Evolutionary conservation across 2,797 vertebrate species (phyloP), one percentile per base, ranked within the genome.

Genomic region (Siniperca obscura): DNA sequence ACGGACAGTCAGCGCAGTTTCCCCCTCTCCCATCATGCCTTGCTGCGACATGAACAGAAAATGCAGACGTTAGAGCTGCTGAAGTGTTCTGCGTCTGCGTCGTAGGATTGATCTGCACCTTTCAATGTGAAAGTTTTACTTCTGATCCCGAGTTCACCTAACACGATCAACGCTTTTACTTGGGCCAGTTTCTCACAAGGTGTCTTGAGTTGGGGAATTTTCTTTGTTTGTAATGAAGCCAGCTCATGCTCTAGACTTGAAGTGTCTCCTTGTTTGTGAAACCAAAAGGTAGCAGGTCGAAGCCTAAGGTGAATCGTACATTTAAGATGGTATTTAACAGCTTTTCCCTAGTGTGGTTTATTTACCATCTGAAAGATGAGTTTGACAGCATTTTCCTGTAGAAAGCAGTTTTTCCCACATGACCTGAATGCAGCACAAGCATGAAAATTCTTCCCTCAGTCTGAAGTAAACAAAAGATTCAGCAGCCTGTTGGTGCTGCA

Each of bases 381-480:
- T 4, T 34, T 9, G 0, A 42, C 14, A 46, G 8, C 38, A 14
- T 68, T 34, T 21, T 56, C 4, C 42, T 55, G 11, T 38, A 11
- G 16, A 56, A 53, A 25, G 6, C 22, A 7, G 42, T 74, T 74
- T 78, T 57, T 59, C 74, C 81, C 30, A 74, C 48, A 3, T 53
- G 25, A 19, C 55, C 12, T 78, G 52, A 88, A 89, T 16, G 76
- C 85, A 86, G 59, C 85, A 76, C 64, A 50, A 70, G 74, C 52
- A 55, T 61, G 9, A 76, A 76, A 52, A 82, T 87, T 77, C 64
- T 84, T 83, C 76, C 80, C 66, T 76, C 16, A 81, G 67, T 21
- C 53, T 72, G 68, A 83, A 70, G 77, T 84, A 87, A 91, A 90
- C 81, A 81, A 70, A 90, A 81, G 83, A 88, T 81, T 88, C 89